Percentiles rank a stretch among this genome's conserved stretches.
Evolutionary conservation across 2,888 invertebrate genomes (phyloP).

Genomic region (Phrixothrix hirtus): DNA sequence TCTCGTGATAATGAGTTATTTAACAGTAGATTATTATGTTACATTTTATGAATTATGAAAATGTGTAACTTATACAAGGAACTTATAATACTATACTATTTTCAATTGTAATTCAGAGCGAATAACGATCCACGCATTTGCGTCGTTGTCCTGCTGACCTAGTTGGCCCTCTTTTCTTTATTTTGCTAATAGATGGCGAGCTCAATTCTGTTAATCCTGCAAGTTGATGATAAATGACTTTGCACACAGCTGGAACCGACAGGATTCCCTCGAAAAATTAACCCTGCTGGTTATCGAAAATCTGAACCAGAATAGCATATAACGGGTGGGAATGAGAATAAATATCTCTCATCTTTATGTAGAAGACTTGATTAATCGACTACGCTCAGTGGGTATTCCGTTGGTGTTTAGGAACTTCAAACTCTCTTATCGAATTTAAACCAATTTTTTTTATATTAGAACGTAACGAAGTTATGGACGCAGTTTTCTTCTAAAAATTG

Average conservation of each 20-base stretch:
- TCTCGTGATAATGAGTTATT: no score
- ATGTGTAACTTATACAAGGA: no score
- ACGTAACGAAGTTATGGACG: no score
- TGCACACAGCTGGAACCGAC: constrained; percentile 14
- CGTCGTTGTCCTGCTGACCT: constrained; percentile 24
- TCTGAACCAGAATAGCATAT: constrained; percentile 11
- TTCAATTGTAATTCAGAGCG: constrained; percentile 4
- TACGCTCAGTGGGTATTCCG: neutral
- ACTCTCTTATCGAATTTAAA: neutral
- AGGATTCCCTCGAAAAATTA: constrained; percentile 15
- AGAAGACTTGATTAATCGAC: constrained; percentile 9
- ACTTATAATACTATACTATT: no score
- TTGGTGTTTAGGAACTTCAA: neutral
- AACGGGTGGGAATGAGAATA: constrained; percentile 11
- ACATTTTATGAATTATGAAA: no score
- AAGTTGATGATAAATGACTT: constrained; percentile 22
- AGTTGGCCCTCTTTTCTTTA: constrained; percentile 18
- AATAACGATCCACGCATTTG: constrained; percentile 28
- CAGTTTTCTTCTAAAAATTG: no score
- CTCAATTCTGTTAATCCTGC: constrained; percentile 21
- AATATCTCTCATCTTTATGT: constrained; percentile 8
- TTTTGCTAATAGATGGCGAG: constrained; percentile 22
- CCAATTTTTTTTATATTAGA: no score
- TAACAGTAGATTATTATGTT: no score
- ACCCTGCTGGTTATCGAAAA: constrained; percentile 9